Evolutionary conservation across 2,888 invertebrate genomes (phyloP).

Genomic region (Anodontia alba): DNA sequence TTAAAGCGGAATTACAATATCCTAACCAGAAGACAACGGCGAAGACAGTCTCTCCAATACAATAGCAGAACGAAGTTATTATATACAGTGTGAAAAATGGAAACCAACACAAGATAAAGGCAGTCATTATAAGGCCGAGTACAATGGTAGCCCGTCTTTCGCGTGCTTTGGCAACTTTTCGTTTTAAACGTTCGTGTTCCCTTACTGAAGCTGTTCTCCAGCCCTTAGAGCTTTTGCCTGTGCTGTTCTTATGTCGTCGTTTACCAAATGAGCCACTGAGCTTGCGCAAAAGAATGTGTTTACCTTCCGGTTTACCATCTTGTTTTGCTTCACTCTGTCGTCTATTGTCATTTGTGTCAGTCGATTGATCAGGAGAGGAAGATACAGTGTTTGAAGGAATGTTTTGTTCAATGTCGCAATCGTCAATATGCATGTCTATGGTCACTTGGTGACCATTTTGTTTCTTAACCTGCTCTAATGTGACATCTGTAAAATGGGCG

Average conservation of each 20-base stretch:
- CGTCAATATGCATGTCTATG: not conserved
- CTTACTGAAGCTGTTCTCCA: constrained; percentile 82
- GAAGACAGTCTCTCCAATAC: constrained; percentile 86
- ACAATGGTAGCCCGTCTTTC: constrained; percentile 98
- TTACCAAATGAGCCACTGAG: constrained; percentile 22
- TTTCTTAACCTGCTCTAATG: not conserved
- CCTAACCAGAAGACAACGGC: constrained; percentile 98
- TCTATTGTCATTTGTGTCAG: constrained; percentile 9
- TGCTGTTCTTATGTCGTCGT: constrained; percentile 21
- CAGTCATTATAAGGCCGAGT: constrained; percentile 98
- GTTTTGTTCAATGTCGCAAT: not conserved
- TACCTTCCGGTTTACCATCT: not conserved
- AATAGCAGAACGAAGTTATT: constrained; percentile 83
- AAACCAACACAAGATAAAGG: constrained; percentile 99
- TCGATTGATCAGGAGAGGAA: constrained; percentile 2
- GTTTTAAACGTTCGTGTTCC: constrained; percentile 96
- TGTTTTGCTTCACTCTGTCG: not conserved
- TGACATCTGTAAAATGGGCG: not conserved
- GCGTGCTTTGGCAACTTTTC: constrained; percentile 96
- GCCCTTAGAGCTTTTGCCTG: constrained; percentile 47
- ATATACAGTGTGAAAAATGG: constrained; percentile 93
- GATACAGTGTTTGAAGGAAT: not conserved
- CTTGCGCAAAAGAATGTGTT: constrained; percentile 8
- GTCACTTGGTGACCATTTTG: not conserved
- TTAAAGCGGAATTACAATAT: constrained; percentile 98